phyloP scores from a whole-genome alignment of 2,113 vertebrate species.

The Nycticorax nycticorax region DNA sequence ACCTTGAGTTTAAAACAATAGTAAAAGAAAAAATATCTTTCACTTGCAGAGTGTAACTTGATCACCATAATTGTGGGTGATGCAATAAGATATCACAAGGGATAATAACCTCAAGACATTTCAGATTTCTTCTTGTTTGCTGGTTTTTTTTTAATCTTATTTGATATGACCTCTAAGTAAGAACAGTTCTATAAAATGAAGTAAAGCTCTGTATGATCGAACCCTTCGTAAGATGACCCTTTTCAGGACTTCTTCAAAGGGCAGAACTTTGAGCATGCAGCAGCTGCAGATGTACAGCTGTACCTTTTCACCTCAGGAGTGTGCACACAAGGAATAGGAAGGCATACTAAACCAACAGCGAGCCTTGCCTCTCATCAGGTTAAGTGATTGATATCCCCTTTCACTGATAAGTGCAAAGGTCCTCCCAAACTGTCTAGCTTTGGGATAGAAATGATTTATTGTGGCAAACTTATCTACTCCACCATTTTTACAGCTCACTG shows the following conservation, averaged over 20 bases:
- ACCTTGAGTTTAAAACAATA: neutral
- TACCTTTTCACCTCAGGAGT: neutral
- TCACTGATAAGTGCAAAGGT: neutral
- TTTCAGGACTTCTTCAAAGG: neutral
- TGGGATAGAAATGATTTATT: neutral
- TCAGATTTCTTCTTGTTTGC: neutral
- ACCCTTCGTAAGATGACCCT: neutral
- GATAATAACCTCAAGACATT: neutral
- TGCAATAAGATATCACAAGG: neutral
- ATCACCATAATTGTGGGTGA: neutral
- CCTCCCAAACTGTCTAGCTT: neutral
- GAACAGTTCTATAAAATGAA: neutral
- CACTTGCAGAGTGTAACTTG: neutral
- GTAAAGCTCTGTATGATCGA: neutral
- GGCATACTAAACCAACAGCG: neutral
- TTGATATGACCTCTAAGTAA: neutral
- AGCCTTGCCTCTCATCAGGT: neutral
- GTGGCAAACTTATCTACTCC: neutral
- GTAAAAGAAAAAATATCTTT: neutral
- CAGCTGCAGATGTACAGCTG: neutral
- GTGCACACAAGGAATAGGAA: neutral
- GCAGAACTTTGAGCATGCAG: neutral
- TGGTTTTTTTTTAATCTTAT: neutral
- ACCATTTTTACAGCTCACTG: neutral
- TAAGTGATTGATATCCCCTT: neutral